Conservation (phyloP, 2,888 invertebrate species). For the Agrotis ipsilon region DNA sequence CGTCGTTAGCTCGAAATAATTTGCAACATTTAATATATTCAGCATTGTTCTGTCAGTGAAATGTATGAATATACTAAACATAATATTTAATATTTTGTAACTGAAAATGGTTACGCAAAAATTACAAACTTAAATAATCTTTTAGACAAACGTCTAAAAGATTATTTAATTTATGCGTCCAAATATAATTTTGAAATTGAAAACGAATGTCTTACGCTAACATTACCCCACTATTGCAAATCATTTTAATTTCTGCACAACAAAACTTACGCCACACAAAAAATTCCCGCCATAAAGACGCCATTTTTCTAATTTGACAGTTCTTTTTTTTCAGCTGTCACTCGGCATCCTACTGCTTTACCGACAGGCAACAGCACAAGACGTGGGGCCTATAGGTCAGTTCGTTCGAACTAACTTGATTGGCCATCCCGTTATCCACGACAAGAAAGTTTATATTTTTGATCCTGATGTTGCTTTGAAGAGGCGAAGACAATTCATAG, state of each 20-base stretch:
- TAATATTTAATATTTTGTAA: conserved; percentile 4
- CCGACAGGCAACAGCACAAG: conserved; percentile 67
- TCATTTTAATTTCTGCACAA: conserved; percentile 14
- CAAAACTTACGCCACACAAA: not conserved
- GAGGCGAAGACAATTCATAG: conserved; percentile 91
- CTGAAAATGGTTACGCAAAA: conserved; percentile 1
- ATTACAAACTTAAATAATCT: no score
- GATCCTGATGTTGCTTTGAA: conserved; percentile 92
- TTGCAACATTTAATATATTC: conserved; percentile 27
- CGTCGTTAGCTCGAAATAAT: not conserved
- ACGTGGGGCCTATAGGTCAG: conserved; percentile 75
- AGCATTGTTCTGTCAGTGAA: conserved; percentile 29
- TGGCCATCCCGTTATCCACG: conserved; percentile 92
- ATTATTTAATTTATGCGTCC: not conserved
- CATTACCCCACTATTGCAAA: not conserved
- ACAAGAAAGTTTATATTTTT: conserved; percentile 91
- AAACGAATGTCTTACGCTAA: not conserved
- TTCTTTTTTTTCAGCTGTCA: conserved; percentile 76
- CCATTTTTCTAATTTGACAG: conserved; percentile 33
- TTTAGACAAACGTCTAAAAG: no score
- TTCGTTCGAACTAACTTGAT: conserved; percentile 90
- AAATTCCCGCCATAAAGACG: conserved; percentile 21
- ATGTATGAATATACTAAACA: conserved; percentile 9
- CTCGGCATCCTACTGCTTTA: conserved; percentile 72
- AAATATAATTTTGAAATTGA: conserved; percentile 6